Percentiles rank a stretch among this genome's conserved stretches.
phyloP scores from a whole-genome alignment of 2,888 invertebrate species.

The Lasioglossum figueresi region DNA sequence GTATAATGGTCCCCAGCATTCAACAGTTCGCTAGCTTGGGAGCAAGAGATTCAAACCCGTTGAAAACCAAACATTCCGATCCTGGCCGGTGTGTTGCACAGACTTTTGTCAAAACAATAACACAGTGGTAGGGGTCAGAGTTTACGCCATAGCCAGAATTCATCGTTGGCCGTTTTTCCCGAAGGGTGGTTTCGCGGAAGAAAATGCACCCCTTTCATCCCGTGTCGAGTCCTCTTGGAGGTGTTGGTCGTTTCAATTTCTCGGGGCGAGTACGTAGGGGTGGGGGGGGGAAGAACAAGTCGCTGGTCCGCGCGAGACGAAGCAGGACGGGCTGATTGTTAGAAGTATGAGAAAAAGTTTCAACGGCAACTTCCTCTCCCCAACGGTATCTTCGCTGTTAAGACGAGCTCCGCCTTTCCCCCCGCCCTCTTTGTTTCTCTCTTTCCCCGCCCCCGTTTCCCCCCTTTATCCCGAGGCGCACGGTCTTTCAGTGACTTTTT shows the following conservation, averaged over 20 bases:
- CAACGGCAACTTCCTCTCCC: conserved; percentile 49
- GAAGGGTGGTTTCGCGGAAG: not conserved
- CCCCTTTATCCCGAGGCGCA: conserved; percentile 30
- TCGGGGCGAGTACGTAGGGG: conserved; percentile 33
- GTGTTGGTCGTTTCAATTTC: conserved; percentile 70
- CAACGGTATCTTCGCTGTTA: conserved; percentile 57
- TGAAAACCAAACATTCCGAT: not conserved
- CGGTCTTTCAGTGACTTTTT: conserved; percentile 44
- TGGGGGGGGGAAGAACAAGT: not conserved
- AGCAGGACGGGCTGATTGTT: conserved; percentile 64
- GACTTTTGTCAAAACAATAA: not conserved
- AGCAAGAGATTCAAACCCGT: not conserved
- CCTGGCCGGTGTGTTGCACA: not conserved
- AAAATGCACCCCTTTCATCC: not conserved
- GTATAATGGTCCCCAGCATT: no score
- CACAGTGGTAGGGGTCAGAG: not conserved
- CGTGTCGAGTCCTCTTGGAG: conserved; percentile 53
- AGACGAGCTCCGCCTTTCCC: conserved; percentile 62
- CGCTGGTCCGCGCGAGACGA: conserved; percentile 1
- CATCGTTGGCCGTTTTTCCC: not conserved
- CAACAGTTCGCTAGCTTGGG: not conserved
- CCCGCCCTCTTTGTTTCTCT: conserved; percentile 36
- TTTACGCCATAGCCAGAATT: not conserved
- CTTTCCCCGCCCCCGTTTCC: conserved; percentile 13
- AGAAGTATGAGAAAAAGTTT: conserved; percentile 74